These are phyloP conservation scores for Malacoctenus gilli DNA, from an alignment of 2,797 vertebrate species.

Conservation along the genomic window DNA sequence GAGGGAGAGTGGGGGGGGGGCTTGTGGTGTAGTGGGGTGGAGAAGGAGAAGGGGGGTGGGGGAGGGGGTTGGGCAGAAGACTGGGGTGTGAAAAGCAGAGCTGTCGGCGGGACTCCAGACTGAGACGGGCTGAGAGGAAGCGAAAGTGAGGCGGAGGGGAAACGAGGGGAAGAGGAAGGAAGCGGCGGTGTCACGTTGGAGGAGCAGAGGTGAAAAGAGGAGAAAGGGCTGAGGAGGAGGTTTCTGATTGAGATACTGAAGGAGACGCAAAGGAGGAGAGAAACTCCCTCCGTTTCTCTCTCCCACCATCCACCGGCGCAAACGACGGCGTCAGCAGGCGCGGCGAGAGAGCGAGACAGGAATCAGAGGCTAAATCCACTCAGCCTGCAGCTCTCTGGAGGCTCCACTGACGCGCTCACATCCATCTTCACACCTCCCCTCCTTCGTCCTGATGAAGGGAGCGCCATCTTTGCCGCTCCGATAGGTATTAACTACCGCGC, in stretches of 20 bases:
- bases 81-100: constrained; percentile 68
- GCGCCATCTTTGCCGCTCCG: constrained; percentile 23
- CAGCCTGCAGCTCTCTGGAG: constrained; percentile 47
- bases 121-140: constrained; percentile 49
- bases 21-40: background rate
- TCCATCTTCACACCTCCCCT: no score
- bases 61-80: background rate
- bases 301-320: no score
- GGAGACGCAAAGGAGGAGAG: no score
- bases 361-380: constrained; percentile 70
- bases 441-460: constrained; percentile 25
- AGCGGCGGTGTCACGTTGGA: background rate
- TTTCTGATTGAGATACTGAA: constrained; percentile 18
- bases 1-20: background rate
- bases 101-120: constrained; percentile 65
- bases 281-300: no score
- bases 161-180: constrained; percentile 7
- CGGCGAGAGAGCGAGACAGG: constrained; percentile 49
- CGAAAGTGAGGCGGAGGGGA: constrained; percentile 29
- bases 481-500: constrained; percentile 28
- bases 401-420: constrained; percentile 38
- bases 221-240: background rate
- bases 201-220: constrained; percentile 8
- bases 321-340: background rate
- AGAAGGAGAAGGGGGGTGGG: background rate